Evolutionary conservation across 2,888 invertebrate genomes (phyloP).

Genomic region (Dioctria linearis): DNA sequence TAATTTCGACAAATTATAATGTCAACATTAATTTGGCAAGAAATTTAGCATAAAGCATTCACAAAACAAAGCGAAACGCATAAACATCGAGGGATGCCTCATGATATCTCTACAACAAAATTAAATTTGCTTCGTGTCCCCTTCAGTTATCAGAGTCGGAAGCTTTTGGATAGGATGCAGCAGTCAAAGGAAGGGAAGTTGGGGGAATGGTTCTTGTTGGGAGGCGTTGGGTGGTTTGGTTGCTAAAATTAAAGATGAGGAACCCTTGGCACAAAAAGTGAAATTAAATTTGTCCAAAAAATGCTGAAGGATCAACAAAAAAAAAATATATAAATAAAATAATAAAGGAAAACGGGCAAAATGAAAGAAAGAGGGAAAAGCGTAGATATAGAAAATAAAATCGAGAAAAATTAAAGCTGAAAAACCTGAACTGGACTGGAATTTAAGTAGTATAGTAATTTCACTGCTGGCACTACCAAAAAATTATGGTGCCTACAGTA

Average conservation of each 20-base stretch:
- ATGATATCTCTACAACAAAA: slow-evolving; percentile 9
- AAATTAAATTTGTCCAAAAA: slow-evolving; percentile 58
- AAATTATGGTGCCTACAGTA: not conserved
- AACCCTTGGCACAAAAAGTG: slow-evolving; percentile 56
- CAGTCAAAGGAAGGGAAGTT: not conserved
- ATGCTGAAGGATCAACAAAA: slow-evolving; percentile 48
- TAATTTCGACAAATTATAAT: slow-evolving; percentile 49
- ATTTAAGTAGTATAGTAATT: not conserved
- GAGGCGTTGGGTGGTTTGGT: too few relatives aligned
- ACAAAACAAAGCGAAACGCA: slow-evolving; percentile 35
- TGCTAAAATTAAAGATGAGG: slow-evolving; percentile 54
- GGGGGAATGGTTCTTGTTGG: too few relatives aligned
- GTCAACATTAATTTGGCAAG: slow-evolving; percentile 47
- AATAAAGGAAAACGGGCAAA: slow-evolving; percentile 31
- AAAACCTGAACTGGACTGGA: not conserved
- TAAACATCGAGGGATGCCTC: slow-evolving; percentile 33
- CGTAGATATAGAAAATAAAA: not conserved
- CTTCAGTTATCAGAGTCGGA: slow-evolving; percentile 42
- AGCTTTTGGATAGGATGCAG: slow-evolving; percentile 26
- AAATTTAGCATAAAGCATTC: slow-evolving; percentile 46
- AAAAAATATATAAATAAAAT: slow-evolving; percentile 14
- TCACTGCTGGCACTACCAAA: slow-evolving; percentile 26
- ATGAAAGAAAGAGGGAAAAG: slow-evolving; percentile 17
- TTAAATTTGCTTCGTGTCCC: slow-evolving; percentile 45
- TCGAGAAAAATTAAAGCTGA: slow-evolving; percentile 45